phyloP scores from a whole-genome alignment of 2,888 invertebrate genomes.

The Fragum fragum region DNA sequence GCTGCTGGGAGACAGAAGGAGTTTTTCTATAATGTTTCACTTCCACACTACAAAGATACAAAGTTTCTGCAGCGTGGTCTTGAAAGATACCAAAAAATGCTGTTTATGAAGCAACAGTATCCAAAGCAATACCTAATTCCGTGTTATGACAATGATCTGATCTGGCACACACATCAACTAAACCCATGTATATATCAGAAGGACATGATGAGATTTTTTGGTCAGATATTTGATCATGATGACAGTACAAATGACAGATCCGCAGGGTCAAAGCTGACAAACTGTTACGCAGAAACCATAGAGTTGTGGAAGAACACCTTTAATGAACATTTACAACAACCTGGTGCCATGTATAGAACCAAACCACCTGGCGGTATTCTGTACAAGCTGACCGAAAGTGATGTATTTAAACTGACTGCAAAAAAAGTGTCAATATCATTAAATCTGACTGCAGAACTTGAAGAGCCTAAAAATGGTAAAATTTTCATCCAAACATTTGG shows the following conservation, averaged over 20 bases:
- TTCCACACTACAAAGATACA: conserved; percentile 87
- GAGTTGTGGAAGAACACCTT: conserved; percentile 86
- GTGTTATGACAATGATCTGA: conserved; percentile 87
- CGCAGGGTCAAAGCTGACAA: conserved; percentile 86
- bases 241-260: conserved; percentile 87
- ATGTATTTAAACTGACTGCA: not conserved
- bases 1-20: conserved; percentile 87
- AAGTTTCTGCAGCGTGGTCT: conserved; percentile 86
- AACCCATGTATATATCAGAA: conserved; percentile 81
- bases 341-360: conserved; percentile 87
- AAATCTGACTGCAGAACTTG: not conserved
- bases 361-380: conserved; percentile 83
- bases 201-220: conserved; percentile 80
- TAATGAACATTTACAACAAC: conserved; percentile 85
- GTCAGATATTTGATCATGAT: conserved; percentile 87
- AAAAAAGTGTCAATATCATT: not conserved
- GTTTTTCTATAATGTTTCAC: conserved; percentile 88
- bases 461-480: not conserved
- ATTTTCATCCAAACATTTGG: conserved; percentile 1
- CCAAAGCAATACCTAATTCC: conserved; percentile 87
- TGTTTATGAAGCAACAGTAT: conserved; percentile 86
- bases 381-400: conserved; percentile 7
- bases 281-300: conserved; percentile 86
- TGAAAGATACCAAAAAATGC: conserved; percentile 85
- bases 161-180: conserved; percentile 88